Evolutionary conservation across 2,797 vertebrate species (phyloP).

Genomic region (Rhodeus uyekii): DNA sequence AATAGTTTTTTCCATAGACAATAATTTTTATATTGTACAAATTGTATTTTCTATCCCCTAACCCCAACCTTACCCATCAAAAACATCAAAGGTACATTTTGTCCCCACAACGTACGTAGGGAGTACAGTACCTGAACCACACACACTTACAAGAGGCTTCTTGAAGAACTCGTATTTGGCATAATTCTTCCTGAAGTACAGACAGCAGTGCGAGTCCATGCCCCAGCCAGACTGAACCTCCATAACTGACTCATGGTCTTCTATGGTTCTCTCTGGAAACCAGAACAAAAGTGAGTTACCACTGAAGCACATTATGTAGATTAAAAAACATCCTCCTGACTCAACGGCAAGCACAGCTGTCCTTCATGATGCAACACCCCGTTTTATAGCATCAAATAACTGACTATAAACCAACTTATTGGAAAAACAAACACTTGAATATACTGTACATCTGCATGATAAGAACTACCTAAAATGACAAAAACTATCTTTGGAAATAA

Average conservation of each 20-base stretch:
- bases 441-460: neutral
- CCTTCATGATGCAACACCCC: neutral
- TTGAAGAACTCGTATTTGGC: constrained; percentile 99
- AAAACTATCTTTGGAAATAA: neutral
- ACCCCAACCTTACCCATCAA: neutral
- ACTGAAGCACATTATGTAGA: neutral
- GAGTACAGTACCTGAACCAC: neutral
- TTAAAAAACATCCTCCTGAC: neutral
- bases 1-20: too few relatives aligned
- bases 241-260: constrained; percentile 93
- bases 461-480: neutral
- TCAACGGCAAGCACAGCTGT: neutral
- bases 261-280: constrained; percentile 88
- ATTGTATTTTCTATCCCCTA: neutral
- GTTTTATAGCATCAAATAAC: neutral
- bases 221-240: constrained; percentile 90
- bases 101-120: too few relatives aligned
- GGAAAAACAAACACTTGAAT: neutral
- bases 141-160: constrained; percentile 88
- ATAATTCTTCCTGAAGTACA: constrained; percentile 97
- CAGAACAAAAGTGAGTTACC: constrained; percentile 8
- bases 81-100: too few relatives aligned
- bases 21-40: neutral
- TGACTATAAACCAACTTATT: neutral
- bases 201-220: constrained; percentile 88